Conservation (phyloP, 1,140 invertebrate species). For the Scylla paramamosain region DNA sequence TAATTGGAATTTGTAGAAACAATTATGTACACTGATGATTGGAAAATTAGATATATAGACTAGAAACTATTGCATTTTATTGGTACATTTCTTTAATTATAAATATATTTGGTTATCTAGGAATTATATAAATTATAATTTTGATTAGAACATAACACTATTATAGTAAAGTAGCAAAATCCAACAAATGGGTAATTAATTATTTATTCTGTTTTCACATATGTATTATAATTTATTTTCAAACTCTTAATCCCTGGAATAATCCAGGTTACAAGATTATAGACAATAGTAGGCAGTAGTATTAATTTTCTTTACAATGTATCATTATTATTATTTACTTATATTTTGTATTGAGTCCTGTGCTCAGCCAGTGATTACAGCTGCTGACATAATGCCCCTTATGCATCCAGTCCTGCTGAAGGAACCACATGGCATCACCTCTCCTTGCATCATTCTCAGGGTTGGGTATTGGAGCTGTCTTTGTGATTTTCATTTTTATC, state of each 20-base stretch:
- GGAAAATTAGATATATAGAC: not conserved
- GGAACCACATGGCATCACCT: conserved; percentile 50
- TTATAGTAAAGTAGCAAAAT: not conserved
- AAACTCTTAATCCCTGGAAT: conserved; percentile 32
- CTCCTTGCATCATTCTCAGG: conserved; percentile 65
- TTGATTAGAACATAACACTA: not conserved
- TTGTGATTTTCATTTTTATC: conserved; percentile 61
- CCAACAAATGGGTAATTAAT: not conserved
- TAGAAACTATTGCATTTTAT: not conserved
- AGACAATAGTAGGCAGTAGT: conserved; percentile 55
- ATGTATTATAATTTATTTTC: conserved; percentile 36
- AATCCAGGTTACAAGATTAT: conserved; percentile 29
- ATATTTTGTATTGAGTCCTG: conserved; percentile 41
- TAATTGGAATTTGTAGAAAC: not conserved
- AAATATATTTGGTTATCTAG: not conserved
- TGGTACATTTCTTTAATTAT: not conserved
- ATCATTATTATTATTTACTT: conserved; percentile 37
- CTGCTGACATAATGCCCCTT: conserved; percentile 41
- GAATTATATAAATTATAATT: not conserved
- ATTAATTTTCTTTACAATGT: conserved; percentile 51
- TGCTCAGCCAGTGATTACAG: conserved; percentile 40
- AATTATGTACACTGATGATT: not conserved
- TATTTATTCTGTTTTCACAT: not conserved
- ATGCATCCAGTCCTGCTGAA: conserved; percentile 54
- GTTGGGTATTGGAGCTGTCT: conserved; percentile 62